Conservation (phyloP, 2,797 vertebrate species). For the Premnoplex brunnescens region DNA sequence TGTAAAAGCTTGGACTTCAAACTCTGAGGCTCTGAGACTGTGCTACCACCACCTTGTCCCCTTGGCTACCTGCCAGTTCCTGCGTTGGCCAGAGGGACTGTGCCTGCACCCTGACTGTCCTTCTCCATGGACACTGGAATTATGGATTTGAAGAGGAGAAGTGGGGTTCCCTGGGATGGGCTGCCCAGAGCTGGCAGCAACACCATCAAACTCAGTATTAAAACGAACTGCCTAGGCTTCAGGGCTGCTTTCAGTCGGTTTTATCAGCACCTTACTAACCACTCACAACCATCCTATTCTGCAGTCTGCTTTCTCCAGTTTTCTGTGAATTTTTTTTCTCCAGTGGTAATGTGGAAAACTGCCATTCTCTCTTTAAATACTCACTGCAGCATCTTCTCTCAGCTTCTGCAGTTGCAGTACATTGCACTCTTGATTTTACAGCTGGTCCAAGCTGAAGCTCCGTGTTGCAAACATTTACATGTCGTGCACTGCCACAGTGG, state of each 20-base stretch:
- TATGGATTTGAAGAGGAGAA: neutral
- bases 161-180: rapidly evolving
- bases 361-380: neutral
- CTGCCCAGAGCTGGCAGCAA: neutral
- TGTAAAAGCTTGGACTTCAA: conserved; percentile 44
- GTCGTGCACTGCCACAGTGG: rapidly evolving
- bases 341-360: neutral
- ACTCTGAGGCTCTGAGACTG: neutral
- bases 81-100: neutral
- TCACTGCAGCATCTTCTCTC: neutral
- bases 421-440: neutral
- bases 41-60: rapidly evolving
- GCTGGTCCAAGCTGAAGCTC: neutral
- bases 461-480: neutral
- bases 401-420: neutral
- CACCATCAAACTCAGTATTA: neutral
- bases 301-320: neutral
- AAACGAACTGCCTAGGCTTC: neutral
- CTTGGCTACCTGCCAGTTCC: neutral
- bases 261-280: too few species aligned
- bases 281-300: neutral
- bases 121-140: rapidly evolving
- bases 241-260: neutral
- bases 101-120: rapidly evolving
- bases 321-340: neutral